Evolutionary conservation across 2,888 invertebrate genomes (phyloP).

Genomic region (Idaea dimidiata): DNA sequence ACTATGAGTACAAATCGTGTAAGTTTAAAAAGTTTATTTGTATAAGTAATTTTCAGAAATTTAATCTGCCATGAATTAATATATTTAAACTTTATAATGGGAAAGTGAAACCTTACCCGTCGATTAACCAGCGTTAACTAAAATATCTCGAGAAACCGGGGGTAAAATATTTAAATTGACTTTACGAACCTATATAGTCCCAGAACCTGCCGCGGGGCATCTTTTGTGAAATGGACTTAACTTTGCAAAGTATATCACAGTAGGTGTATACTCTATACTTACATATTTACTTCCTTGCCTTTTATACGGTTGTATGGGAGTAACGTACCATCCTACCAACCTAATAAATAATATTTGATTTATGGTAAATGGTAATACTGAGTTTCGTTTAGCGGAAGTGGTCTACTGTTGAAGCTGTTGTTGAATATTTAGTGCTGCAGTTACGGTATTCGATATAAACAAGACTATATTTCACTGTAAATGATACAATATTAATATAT

Average conservation of each 20-base stretch:
- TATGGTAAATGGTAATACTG: not conserved
- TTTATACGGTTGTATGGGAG: not conserved
- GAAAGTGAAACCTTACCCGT: too few relatives aligned
- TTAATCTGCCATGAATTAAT: too few relatives aligned
- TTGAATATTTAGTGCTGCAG: not conserved
- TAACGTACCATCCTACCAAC: not conserved
- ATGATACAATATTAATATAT: too few relatives aligned
- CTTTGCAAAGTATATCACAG: not conserved
- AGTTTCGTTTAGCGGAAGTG: not conserved
- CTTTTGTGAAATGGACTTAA: not conserved
- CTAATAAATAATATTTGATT: constrained; percentile 1
- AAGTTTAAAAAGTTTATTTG: too few relatives aligned
- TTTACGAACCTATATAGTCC: not conserved
- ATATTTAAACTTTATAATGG: too few relatives aligned
- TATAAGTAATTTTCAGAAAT: too few relatives aligned
- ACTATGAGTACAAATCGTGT: too few relatives aligned
- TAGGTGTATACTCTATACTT: not conserved
- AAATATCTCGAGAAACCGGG: too few relatives aligned
- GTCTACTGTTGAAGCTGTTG: not conserved
- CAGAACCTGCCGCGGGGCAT: not conserved
- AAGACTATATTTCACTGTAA: too few relatives aligned
- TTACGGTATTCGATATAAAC: not conserved
- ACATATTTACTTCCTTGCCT: not conserved
- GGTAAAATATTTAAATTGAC: too few relatives aligned
- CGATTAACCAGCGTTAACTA: too few relatives aligned